Base-by-base conservation (phyloP, 2,113 vertebrate species). In the Brachyhypopomus occidentalis region DNA sequence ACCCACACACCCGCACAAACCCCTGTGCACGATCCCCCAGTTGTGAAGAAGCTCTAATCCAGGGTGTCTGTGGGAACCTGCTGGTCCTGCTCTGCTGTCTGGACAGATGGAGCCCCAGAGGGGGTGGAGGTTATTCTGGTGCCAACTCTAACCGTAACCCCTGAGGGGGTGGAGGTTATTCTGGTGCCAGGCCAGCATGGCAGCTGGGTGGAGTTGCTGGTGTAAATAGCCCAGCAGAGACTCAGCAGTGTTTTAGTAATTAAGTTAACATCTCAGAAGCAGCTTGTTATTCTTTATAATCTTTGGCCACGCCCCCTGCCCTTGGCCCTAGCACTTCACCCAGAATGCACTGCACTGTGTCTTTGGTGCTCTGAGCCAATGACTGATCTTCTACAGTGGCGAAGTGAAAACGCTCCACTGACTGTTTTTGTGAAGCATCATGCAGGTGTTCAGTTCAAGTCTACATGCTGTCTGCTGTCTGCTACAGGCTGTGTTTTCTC, bases 91-190 rank as follows among this genome's bases (percentile, higher is more conserved):
- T 41, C 41, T 41, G 9, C 23, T 64, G 62, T 64, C 63, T 20
- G 30, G 30, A 27, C 19, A 30, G 4, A 3, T 27, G 3, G 23
- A 64, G 62, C 62, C 62, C 25, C 27, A 66, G 63, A 36, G 30
- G 83, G 76, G 60, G 12, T 80, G 71, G 87, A 79, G 76, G 83
- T 78, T 85, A 88, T 86, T 87, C 90, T 87, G 85, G 84, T 85
- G 41, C 41, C 41, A 41, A 41, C 5, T 9, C 41, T 9, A 41
- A 41, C 41, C 41, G 0, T 9, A 41, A 41, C 45, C 45, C 45
- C 19, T 5, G 73, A 77, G 81, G 83, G 76, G 62, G 12, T 81
- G 72, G 87, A 79, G 74, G 84, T 79, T 85, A 88, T 86, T 87
- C 90, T 87, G 85, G 84, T 84, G 36, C 11, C 17, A 77, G 77